phyloP scores from a whole-genome alignment of 1,140 invertebrate genomes.

The Cydia strobilella region DNA sequence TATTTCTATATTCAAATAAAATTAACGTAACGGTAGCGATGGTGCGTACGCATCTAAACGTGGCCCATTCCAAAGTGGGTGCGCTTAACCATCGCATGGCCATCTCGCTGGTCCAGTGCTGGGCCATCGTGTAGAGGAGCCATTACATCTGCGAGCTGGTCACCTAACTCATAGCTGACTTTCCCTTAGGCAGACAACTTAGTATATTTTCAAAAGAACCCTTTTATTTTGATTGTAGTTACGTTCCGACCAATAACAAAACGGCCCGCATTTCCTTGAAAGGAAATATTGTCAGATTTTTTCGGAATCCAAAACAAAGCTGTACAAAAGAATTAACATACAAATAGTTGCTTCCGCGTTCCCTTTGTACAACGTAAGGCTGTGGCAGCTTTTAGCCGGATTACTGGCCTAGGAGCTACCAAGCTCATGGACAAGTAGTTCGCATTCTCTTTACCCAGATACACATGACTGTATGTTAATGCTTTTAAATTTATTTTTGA shows the following conservation, averaged over 20 bases:
- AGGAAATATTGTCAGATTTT: constrained; percentile 34
- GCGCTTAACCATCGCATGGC: no score
- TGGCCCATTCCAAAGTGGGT: no score
- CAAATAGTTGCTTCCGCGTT: constrained; percentile 46
- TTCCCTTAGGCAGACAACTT: background rate
- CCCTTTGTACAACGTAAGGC: constrained; percentile 41
- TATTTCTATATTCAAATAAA: no score
- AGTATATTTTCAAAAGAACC: background rate
- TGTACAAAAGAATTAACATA: constrained; percentile 54
- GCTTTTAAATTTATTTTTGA: no score
- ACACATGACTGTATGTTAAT: no score
- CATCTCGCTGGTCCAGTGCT: no score
- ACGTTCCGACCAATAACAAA: background rate
- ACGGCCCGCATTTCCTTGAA: background rate
- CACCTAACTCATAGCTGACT: no score
- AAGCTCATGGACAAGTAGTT: constrained; percentile 31
- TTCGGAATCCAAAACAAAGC: constrained; percentile 38
- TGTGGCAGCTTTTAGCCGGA: constrained; percentile 51
- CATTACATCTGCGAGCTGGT: no score
- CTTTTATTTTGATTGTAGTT: background rate
- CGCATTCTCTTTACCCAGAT: background rate
- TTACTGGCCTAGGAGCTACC: constrained; percentile 44
- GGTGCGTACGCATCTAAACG: no score
- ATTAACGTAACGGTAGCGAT: no score
- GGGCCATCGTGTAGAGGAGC: no score